Conservation (phyloP, 35 echinoderm and acorn worm species). For the Heliocidaris tuberculata region DNA sequence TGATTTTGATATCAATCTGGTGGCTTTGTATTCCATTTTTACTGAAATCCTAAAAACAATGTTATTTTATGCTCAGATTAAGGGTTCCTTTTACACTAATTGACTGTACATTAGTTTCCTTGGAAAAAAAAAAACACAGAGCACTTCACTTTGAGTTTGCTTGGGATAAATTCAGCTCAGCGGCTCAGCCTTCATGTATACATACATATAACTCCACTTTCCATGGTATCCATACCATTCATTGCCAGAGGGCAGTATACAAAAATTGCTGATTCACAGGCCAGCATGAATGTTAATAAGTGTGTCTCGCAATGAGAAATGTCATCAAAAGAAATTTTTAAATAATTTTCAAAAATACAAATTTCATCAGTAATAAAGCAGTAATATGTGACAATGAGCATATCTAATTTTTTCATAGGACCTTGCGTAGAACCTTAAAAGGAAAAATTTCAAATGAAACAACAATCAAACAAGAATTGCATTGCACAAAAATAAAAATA, state of each 20-base stretch:
- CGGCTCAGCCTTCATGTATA: neutral
- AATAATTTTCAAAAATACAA: too few species aligned
- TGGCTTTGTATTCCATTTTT: too few species aligned
- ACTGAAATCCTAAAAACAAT: neutral
- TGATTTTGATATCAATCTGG: too few species aligned
- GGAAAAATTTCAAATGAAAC: too few species aligned
- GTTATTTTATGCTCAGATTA: neutral
- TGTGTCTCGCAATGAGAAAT: too few species aligned
- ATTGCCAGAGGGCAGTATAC: neutral
- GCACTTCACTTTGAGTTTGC: neutral
- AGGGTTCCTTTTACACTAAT: neutral
- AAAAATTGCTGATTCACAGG: neutral
- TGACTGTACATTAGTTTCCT: neutral
- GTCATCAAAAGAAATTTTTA: too few species aligned
- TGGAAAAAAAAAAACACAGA: neutral
- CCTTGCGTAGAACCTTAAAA: too few species aligned
- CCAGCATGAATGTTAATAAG: neutral
- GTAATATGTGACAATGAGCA: too few species aligned
- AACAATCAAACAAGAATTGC: too few species aligned
- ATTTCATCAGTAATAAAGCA: too few species aligned
- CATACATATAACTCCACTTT: neutral
- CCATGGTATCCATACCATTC: neutral
- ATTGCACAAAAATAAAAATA: too few species aligned
- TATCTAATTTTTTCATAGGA: too few species aligned
- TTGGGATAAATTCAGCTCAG: neutral